Percentiles rank a stretch among this genome's conserved stretches.
phyloP scores from a whole-genome alignment of 2,113 vertebrate genomes.

The Lepus americanus region DNA sequence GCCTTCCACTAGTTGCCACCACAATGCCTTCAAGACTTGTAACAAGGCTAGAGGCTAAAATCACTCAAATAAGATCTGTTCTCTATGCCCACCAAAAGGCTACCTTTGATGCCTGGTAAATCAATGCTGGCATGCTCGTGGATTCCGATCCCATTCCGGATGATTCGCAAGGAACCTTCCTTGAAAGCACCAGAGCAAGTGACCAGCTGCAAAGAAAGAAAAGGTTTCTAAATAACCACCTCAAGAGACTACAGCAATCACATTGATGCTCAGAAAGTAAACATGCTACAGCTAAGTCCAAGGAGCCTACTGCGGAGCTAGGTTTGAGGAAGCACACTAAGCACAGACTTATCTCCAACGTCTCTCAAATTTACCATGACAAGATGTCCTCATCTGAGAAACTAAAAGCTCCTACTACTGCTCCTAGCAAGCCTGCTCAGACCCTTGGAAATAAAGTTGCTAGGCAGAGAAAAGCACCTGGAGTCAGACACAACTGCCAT shows the following conservation, averaged over 20 bases:
- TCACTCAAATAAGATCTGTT: not conserved
- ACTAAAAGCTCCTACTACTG: not conserved
- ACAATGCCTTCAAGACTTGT: not conserved
- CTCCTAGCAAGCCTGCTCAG: not conserved
- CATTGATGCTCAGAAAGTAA: not conserved
- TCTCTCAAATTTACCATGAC: not conserved
- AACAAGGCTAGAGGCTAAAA: not conserved
- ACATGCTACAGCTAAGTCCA: not conserved
- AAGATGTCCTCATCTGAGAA: not conserved
- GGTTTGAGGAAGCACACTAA: not conserved
- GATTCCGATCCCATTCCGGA: conserved; percentile 98
- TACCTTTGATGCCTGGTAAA: conserved; percentile 98
- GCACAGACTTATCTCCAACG: not conserved
- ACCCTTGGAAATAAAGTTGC: not conserved
- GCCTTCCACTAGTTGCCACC: conserved; percentile 17
- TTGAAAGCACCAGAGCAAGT: conserved; percentile 99
- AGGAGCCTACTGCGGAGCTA: not conserved
- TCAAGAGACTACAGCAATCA: not conserved
- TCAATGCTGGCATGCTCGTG: conserved; percentile 99
- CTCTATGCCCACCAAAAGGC: not conserved
- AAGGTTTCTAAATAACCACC: conserved; percentile 22
- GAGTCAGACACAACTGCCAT: not conserved
- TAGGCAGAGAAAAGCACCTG: not conserved
- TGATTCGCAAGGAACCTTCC: conserved; percentile 97
- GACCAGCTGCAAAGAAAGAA: conserved; percentile 91